Evolutionary conservation across 2,888 invertebrate genomes (phyloP), one percentile per base, ranked within the genome.

Genomic region (Machimus rusticus): DNA sequence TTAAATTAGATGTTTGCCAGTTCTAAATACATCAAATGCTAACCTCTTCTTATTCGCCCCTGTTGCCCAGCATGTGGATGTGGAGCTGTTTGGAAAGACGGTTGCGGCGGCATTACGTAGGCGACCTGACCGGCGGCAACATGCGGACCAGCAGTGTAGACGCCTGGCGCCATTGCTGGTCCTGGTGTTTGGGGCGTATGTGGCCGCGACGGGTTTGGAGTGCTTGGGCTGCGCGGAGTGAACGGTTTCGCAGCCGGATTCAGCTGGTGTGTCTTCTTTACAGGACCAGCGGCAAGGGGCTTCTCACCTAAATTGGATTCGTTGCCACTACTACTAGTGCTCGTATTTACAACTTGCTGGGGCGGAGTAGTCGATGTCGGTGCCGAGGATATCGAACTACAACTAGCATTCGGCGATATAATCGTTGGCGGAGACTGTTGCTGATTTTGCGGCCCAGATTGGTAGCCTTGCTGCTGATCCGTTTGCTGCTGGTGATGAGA

Each of bases 181-280:
- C 92, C 92, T 37, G 97, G 97, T 51, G 97, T 97, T 92, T 97
- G 97, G 46, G 97, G 97, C 74, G 97, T 97, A 92, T 97, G 97
- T 55, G 97, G 97, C 93, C 95, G 93, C 91, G 94, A 95, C 88
- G 94, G 94, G 90, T 94, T 94, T 77, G 95, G 95, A 74, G 95
- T 95, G 90, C 94, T 94, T 31, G 94, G 94, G 90, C 95, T 95
- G 90, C 96, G 94, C 31, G 98, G 97, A 76, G 96, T 96, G 93
- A 98, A 98, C 4, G 96, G 95, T 91, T 98, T 98, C 86, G 97
- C 96, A 89, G 96, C 95, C n/a, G 98, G 98, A 94, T 97, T 98
- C 92, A 95, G 93, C 87, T 95, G 94, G 91, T 98, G 98, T 93
- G 98, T 98, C 77, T 92, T 93, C 89, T 92, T 92, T 0, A 91